Base-by-base conservation (phyloP, 2,888 invertebrate species). In the Sarcophaga rosellei region DNA sequence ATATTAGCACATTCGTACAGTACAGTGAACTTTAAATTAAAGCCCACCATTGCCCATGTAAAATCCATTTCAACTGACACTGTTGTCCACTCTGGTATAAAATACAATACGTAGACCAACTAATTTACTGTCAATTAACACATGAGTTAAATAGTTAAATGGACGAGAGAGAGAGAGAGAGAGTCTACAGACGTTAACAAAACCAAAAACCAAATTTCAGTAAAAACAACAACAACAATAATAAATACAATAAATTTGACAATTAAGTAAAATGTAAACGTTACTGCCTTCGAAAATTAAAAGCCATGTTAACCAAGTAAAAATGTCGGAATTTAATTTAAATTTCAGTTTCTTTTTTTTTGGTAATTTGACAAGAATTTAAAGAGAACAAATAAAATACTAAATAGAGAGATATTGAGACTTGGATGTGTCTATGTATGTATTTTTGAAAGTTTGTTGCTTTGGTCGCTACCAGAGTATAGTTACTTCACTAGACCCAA, bases 41-140 rank as follows among this genome's bases (percentile, higher is more conserved):
- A 73, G 73, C 66, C 68, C 62, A 69, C 35, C 83, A 57, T 15
- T 57, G 47, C 61, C 20, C 11, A 53, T 35, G 10, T 35, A 10
- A 35, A 35, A 35, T 35, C 8, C 35, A 35, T 35, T 35, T 35
- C 35, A 8, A 35, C 35, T 35, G 8, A 10, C 35, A 35, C 35
- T 35, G 8, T 25, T 25, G 4, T 35, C 35, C 35, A 35, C 35
- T 35, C 35, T 35, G 35, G 35, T 35, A 35, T 35, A 35, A 35
- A 35, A 35, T 35, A 35, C 8, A 35, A 35, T 35, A 47, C 62
- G 69, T 47, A 65, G 25, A 12, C 65, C 45, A 47, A 77, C 77
- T 47, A 74, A 73, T 77, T 85, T 74, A 78, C 69, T 77, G 69
- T 57, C 85, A 85, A 81, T 74, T 85, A 81, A 69, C 73, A 57